These are phyloP conservation scores for Pedionomus torquatus DNA, from an alignment of 2,113 vertebrate genomes.

Conservation along the genomic window DNA sequence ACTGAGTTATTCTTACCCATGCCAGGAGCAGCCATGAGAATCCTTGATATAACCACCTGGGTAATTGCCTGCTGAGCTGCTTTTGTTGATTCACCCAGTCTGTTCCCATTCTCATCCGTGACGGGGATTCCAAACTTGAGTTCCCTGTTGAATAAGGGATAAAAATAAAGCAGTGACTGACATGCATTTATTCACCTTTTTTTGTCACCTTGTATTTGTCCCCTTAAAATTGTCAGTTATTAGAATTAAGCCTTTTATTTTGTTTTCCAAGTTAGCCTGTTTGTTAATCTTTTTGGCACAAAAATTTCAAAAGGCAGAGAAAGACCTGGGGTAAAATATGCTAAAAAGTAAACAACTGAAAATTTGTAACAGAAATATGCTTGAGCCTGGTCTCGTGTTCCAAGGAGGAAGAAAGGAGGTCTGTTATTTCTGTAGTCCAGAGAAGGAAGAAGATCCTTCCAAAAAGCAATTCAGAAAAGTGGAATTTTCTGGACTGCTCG, in stretches of 20 bases:
- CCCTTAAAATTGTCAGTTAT: background rate
- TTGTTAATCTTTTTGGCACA: background rate
- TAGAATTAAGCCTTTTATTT: background rate
- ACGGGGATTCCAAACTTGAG: conserved; percentile 92
- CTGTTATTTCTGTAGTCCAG: background rate
- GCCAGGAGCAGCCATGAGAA: conserved; percentile 97
- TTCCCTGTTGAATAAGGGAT: conserved; percentile 78
- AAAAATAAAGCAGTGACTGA: background rate
- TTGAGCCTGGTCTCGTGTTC: background rate
- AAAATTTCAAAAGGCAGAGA: background rate
- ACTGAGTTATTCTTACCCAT: conserved; percentile 83
- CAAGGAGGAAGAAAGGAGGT: background rate
- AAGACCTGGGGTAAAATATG: background rate
- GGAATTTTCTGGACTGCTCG: background rate
- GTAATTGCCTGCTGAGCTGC: conserved; percentile 94
- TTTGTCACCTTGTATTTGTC: background rate
- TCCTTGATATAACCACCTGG: conserved; percentile 94
- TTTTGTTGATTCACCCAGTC: conserved; percentile 91
- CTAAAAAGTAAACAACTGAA: background rate
- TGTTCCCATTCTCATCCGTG: conserved; percentile 89
- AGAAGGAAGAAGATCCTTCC: background rate
- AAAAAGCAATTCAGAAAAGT: background rate
- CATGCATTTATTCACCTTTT: background rate
- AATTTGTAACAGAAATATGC: background rate
- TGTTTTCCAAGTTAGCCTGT: background rate